Conservation (phyloP, 2,797 vertebrate genomes). For the Taenioides sp. region DNA sequence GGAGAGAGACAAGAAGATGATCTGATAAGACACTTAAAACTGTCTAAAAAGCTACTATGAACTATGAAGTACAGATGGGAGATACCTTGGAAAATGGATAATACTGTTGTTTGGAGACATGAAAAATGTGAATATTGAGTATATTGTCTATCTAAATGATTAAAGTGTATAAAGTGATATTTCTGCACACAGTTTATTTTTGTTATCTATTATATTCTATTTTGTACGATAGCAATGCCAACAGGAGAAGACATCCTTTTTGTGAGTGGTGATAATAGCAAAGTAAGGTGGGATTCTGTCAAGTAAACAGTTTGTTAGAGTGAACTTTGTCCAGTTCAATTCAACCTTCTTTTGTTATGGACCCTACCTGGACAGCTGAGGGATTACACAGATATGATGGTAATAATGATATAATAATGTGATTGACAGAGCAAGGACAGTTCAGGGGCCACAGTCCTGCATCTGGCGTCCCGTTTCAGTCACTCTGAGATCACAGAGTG, state of each 20-base stretch:
- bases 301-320: no score
- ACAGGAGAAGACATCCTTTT: no score
- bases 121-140: no score
- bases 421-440: conserved; percentile 86
- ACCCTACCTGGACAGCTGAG: no score
- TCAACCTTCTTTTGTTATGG: no score
- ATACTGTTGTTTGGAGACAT: no score
- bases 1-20: conserved; percentile 29
- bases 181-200: not conserved
- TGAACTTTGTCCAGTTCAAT: no score
- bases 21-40: conserved; percentile 40
- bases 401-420: conserved; percentile 2
- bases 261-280: not conserved
- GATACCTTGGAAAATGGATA: not conserved
- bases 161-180: not conserved
- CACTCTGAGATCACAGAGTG: conserved; percentile 92
- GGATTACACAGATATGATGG: no score
- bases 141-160: no score
- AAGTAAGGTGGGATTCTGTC: no score
- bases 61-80: conserved; percentile 7
- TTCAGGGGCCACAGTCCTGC: conserved; percentile 93
- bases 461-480: conserved; percentile 93
- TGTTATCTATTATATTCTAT: no score
- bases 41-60: not conserved
- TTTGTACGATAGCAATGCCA: no score